These are phyloP conservation scores for Coturnix japonica DNA, from an alignment of 2,113 vertebrate species.

Conservation along the genomic window DNA sequence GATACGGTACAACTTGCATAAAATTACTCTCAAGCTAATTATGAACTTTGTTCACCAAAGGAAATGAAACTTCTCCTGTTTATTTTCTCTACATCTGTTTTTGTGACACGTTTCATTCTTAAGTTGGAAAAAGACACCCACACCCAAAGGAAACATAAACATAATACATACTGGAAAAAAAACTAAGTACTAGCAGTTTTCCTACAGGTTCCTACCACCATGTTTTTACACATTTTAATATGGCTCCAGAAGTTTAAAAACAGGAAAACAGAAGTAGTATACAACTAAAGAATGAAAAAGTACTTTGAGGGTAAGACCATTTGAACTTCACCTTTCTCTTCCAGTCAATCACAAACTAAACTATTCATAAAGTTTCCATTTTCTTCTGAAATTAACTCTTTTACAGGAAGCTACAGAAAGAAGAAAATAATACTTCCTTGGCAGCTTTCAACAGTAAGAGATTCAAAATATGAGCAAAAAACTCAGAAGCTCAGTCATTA, in stretches of 20 bases:
- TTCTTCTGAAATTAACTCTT: slow-evolving; percentile 55
- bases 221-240: slow-evolving; percentile 43
- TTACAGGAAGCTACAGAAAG: slow-evolving; percentile 1
- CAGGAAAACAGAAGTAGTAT: slow-evolving; percentile 33
- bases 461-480: not conserved
- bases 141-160: slow-evolving; percentile 67
- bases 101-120: slow-evolving; percentile 73
- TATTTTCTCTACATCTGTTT: slow-evolving; percentile 75
- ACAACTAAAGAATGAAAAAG: not conserved
- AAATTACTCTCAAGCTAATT: slow-evolving; percentile 55
- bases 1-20: slow-evolving; percentile 22
- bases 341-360: not conserved
- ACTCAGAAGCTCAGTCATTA: slow-evolving; percentile 2
- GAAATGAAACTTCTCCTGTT: slow-evolving; percentile 66
- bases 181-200: slow-evolving; percentile 47
- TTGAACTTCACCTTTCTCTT: slow-evolving; percentile 29
- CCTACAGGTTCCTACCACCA: slow-evolving; percentile 53
- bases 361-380: slow-evolving; percentile 52
- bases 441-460: not conserved
- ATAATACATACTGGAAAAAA: slow-evolving; percentile 42
- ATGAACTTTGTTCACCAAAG: slow-evolving; percentile 60
- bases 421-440: not conserved
- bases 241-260: slow-evolving; percentile 24
- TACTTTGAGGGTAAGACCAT: not conserved
- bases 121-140: slow-evolving; percentile 73